Evolutionary conservation across 2,888 invertebrate species (phyloP).

Genomic region (Tachina fera): DNA sequence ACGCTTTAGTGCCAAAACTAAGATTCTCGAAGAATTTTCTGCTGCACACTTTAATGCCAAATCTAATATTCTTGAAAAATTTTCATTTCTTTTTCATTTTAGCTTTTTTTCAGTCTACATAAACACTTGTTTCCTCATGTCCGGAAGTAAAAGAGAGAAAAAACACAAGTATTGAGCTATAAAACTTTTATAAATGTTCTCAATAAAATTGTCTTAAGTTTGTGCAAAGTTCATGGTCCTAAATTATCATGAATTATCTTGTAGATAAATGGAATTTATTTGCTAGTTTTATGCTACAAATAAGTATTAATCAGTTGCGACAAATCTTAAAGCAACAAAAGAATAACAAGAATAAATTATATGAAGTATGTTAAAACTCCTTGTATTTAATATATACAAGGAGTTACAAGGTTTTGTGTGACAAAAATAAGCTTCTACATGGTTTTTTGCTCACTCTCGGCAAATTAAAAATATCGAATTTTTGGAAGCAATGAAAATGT

Average conservation of each 20-base stretch:
- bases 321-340: background rate
- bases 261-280: conserved; percentile 26
- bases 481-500: too few species aligned
- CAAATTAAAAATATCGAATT: too few species aligned
- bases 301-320: background rate
- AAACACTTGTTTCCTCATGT: background rate
- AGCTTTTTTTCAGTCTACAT: background rate
- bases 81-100: background rate
- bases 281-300: background rate
- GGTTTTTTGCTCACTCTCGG: too few species aligned
- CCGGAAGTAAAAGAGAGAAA: background rate
- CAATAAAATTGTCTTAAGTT: conserved; percentile 36
- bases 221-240: conserved; percentile 20
- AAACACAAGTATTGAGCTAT: conserved; percentile 2
- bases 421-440: too few species aligned
- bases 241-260: conserved; percentile 42
- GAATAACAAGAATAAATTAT: too few species aligned
- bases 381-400: too few species aligned
- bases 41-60: too few species aligned
- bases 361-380: too few species aligned
- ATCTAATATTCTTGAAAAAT: background rate
- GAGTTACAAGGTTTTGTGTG: too few species aligned
- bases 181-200: conserved; percentile 23
- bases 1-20: background rate
- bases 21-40: too few species aligned